Evolutionary conservation across 2,797 vertebrate species (phyloP).

Genomic region (Bradypodion pumilum): DNA sequence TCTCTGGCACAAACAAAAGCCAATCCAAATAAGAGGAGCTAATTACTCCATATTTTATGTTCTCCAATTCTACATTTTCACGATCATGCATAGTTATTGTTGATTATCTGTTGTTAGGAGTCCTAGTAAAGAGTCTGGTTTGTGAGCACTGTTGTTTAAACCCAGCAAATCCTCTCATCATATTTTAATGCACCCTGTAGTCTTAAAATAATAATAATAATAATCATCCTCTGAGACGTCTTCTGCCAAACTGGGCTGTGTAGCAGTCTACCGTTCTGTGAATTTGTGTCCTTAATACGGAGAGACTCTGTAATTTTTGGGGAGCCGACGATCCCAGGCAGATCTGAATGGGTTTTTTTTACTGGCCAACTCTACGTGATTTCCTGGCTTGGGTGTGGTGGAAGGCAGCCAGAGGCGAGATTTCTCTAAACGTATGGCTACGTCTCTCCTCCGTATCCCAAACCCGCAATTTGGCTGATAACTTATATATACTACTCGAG

Average conservation of each 20-base stretch:
- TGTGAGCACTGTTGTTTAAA: background rate
- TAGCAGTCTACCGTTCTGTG: background rate
- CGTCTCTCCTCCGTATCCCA: background rate
- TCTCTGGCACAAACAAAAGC: background rate
- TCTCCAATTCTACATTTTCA: background rate
- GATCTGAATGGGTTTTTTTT: background rate
- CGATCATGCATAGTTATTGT: background rate
- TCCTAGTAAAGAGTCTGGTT: background rate
- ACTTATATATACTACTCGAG: background rate
- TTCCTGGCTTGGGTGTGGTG: too few relatives aligned
- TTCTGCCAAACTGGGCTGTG: background rate
- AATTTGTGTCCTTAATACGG: too few relatives aligned
- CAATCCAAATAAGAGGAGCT: background rate
- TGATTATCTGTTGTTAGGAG: background rate
- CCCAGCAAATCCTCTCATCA: background rate
- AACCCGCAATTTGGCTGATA: background rate
- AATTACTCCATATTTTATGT: background rate
- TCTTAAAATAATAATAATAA: background rate
- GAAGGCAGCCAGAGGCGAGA: background rate
- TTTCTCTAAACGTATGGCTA: background rate
- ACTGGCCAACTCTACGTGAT: background rate
- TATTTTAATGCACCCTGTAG: background rate
- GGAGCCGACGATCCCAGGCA: background rate
- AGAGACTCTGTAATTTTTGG: background rate
- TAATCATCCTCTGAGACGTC: background rate